A percentile compares a stretch with the other conserved stretches of the same genome.
These are phyloP conservation scores for Chaetodon auriga DNA, from an alignment of 2,113 vertebrate species.

Conservation along the genomic window DNA sequence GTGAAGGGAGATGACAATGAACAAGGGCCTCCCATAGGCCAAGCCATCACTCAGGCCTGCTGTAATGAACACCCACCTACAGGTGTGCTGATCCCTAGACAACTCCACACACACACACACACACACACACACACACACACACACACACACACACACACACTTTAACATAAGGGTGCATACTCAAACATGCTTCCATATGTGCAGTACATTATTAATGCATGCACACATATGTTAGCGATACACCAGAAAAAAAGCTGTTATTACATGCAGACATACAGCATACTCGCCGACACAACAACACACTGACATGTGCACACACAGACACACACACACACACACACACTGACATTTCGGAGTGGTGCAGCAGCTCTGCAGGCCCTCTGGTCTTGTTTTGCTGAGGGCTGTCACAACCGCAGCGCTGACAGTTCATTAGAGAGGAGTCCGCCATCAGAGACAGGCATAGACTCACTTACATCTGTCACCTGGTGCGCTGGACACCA, in stretches of 20 bases:
- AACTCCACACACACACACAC: conserved; percentile 4
- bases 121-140: conserved; percentile 18
- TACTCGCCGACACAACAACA: background rate
- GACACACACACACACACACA: background rate
- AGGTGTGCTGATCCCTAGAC: conserved; percentile 75
- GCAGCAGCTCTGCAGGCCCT: conserved; percentile 1
- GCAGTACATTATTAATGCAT: conserved; percentile 17
- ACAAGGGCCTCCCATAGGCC: conserved; percentile 78
- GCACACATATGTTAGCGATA: conserved; percentile 35
- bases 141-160: conserved; percentile 12
- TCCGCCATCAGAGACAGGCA: conserved; percentile 1
- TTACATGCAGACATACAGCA: background rate
- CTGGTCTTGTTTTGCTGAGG: conserved; percentile 27
- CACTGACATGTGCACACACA: conserved; percentile 1
- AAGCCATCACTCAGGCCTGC: conserved; percentile 79
- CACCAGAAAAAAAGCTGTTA: background rate
- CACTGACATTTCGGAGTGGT: background rate
- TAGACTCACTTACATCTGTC: conserved; percentile 40
- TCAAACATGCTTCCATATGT: conserved; percentile 31
- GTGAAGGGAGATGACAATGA: conserved; percentile 80
- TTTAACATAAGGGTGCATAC: conserved; percentile 1
- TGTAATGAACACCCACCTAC: conserved; percentile 82
- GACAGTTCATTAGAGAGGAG: conserved; percentile 37
- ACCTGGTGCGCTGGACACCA: conserved; percentile 10
- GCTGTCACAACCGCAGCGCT: conserved; percentile 25